Evolutionary conservation across 2,113 vertebrate genomes (phyloP), one percentile per base, ranked within the genome.

Genomic region (Cynoglossus semilaevis): DNA sequence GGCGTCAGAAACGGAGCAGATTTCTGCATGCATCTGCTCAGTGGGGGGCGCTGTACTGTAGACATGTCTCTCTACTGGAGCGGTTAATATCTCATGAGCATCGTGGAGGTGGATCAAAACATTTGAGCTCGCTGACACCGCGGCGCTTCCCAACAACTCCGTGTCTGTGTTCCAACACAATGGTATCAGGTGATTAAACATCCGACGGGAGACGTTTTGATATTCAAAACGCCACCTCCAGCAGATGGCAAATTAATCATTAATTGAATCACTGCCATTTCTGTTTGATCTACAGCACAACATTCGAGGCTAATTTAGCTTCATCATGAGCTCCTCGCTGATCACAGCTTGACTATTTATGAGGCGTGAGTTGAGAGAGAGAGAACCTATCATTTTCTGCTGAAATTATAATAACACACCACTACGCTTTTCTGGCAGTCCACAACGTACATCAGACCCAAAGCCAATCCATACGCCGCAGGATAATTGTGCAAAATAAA

Each of bases 241-340:
- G 77, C 86, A 92, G 87, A 85, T 85, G 85, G 72, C 47, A 45
- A 64, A 87, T 92, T 83, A 90, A 90, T 90, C 83, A 89, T 90
- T 90, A 80, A 91, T 72, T 83, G 72, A 75, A 68, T 84, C 77
- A 63, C 70, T 76, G 73, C 75, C 75, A 80, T 72, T 78, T 77
- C 70, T 76, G 63, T 83, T 81, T 82, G 80, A 77, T 85, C 66
- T 77, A 49, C 47, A 42, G 51, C 66, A 75, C 56, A 65, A 61
- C 58, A 73, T 77, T 74, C 58, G 51, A 62, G 46, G 77, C 51
- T 76, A 77, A 81, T 78, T 84, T 65, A 43, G 58, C 58, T 63
- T 51, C 57, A 42, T 65, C 45, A 50, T 53, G 67, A 47, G 69
- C 67, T 45, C 63, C 74, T 68, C 16, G 0, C 51, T 48, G 73